phyloP scores from a whole-genome alignment of 2,113 vertebrate species.

The Odocoileus hemionus region DNA sequence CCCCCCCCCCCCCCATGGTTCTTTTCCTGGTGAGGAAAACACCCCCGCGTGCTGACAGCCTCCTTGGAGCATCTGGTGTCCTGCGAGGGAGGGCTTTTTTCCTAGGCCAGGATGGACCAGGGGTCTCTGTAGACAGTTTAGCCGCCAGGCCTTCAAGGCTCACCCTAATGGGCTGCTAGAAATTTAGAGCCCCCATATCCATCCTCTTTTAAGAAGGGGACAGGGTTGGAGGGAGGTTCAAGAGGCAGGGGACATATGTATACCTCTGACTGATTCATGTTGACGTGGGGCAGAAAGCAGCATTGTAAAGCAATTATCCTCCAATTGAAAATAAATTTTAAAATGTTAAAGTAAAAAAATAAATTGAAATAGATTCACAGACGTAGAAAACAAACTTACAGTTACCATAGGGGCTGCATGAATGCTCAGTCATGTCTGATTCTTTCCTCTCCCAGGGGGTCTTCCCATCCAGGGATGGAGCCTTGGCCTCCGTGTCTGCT shows the following conservation, averaged over 20 bases:
- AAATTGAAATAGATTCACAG: not conserved
- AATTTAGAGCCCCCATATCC: not conserved
- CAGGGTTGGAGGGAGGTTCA: not conserved
- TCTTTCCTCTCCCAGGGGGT: not conserved
- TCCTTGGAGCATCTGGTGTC: not conserved
- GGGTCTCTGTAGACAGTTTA: not conserved
- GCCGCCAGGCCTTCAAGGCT: not conserved
- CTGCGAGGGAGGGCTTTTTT: not conserved
- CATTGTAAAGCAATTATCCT: not conserved
- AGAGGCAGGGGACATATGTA: not conserved
- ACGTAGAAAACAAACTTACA: not conserved
- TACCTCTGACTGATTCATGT: not conserved
- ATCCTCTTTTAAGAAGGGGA: not conserved
- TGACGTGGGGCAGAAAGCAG: not conserved
- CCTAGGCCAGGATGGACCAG: not conserved
- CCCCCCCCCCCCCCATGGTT: not conserved
- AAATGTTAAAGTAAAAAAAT: not conserved
- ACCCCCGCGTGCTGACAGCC: too few species aligned
- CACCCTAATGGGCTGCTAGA: not conserved
- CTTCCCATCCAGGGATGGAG: not conserved
- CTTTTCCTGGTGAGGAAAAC: not conserved
- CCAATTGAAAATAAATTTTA: not conserved
- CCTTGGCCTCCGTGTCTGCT: not conserved
- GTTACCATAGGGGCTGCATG: not conserved
- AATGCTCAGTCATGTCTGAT: fast-evolving